Evolutionary conservation across 2,888 invertebrate genomes (phyloP).

Genomic region (Drosophila kanekoi): DNA sequence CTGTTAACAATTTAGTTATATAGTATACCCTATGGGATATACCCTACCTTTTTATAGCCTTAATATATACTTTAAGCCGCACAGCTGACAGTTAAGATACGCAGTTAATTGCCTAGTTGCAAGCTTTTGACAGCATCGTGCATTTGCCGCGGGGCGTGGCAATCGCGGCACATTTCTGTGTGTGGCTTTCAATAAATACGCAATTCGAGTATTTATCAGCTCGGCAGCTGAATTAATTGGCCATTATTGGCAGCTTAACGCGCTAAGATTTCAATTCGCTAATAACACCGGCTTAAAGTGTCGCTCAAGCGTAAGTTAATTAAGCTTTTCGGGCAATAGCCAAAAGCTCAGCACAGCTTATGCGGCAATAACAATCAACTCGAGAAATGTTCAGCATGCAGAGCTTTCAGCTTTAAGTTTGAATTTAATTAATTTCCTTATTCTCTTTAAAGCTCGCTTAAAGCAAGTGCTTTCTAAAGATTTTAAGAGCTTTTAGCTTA

Average conservation of each 20-base stretch:
- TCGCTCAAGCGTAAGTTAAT: background rate
- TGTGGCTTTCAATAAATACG: no score
- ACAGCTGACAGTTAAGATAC: constrained; percentile 32
- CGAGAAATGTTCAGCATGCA: no score
- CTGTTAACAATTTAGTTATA: constrained; percentile 54
- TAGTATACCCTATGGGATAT: background rate
- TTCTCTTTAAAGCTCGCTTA: no score
- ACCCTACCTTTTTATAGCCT: constrained; percentile 12
- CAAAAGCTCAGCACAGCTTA: background rate
- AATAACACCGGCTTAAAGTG: background rate
- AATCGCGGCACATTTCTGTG: no score
- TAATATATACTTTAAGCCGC: constrained; percentile 38
- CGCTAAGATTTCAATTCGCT: constrained; percentile 15
- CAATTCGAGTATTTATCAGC: no score
- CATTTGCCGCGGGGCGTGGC: no score
- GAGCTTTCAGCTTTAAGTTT: no score
- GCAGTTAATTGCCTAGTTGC: constrained; percentile 8
- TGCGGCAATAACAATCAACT: background rate
- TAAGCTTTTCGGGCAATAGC: background rate
- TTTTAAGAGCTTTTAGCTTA: no score
- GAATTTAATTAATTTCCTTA: no score
- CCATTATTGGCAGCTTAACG: constrained; percentile 27
- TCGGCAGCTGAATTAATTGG: constrained; percentile 19
- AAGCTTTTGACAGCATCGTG: no score
- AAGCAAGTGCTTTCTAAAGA: no score